A percentile compares a stretch with the other conserved stretches of the same genome.
Evolutionary conservation across 30 jellyfish, hydroid and myxozoan species (phyloP).

Genomic region (Hydra vulgaris): DNA sequence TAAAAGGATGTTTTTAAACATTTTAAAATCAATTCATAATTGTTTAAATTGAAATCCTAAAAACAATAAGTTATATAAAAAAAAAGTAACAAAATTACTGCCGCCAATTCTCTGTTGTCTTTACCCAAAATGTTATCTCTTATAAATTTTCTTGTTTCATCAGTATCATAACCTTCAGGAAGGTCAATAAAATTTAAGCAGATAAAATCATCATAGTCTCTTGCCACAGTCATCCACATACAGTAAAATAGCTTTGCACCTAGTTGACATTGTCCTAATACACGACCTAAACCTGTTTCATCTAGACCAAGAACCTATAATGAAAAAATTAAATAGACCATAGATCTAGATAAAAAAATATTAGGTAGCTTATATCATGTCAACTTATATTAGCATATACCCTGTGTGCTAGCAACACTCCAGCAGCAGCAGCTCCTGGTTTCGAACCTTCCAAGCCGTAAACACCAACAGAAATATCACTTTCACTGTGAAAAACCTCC

Average conservation of each 20-base stretch:
- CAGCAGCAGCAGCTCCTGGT: conserved; percentile 76
- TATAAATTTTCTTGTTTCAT: conserved; percentile 12
- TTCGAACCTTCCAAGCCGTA: conserved; percentile 61
- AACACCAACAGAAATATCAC: conserved; percentile 38
- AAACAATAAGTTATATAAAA: too few species aligned
- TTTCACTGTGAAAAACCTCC: conserved; percentile 38
- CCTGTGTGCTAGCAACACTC: conserved; percentile 48
- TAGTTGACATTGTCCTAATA: conserved; percentile 48
- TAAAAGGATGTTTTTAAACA: too few species aligned
- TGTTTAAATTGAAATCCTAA: too few species aligned
- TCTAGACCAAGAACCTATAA: conserved; percentile 51
- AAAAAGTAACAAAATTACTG: too few species aligned
- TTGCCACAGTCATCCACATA: conserved; percentile 62
- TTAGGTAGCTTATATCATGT: too few species aligned
- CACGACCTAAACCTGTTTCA: conserved; percentile 41
- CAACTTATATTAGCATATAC: not conserved
- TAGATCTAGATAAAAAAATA: too few species aligned
- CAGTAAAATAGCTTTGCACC: conserved; percentile 50
- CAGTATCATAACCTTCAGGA: not conserved
- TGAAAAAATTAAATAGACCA: not conserved
- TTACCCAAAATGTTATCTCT: conserved; percentile 29
- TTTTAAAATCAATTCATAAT: too few species aligned
- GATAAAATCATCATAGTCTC: conserved; percentile 30
- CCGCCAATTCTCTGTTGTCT: conserved; percentile 31
- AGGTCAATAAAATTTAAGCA: conserved; percentile 37